Conservation (phyloP, 2,888 invertebrate genomes). For the Melanargia galathea region DNA sequence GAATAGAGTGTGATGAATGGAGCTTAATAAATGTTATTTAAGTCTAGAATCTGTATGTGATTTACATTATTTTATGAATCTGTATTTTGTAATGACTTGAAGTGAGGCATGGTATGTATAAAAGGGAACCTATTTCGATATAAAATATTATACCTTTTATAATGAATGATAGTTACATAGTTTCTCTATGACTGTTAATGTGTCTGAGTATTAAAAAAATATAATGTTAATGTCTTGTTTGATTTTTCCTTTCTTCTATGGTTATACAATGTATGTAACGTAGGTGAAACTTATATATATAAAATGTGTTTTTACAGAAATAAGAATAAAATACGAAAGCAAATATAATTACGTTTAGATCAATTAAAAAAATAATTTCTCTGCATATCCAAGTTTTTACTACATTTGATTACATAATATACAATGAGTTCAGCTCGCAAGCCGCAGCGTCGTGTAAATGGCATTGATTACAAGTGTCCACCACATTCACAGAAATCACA, state of each 20-base stretch:
- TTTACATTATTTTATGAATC: background rate
- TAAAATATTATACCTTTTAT: background rate
- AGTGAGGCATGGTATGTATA: background rate
- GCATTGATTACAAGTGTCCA: too few relatives aligned
- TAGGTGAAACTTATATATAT: too few relatives aligned
- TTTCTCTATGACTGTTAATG: background rate
- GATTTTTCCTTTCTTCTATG: background rate
- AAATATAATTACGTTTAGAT: too few relatives aligned
- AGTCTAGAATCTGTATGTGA: constrained; percentile 5
- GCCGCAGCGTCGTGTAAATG: too few relatives aligned
- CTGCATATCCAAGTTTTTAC: too few relatives aligned
- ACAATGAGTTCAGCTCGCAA: too few relatives aligned
- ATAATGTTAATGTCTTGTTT: background rate
- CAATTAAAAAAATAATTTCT: too few relatives aligned
- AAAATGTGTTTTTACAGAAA: too few relatives aligned
- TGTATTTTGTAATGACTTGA: background rate
- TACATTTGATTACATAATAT: too few relatives aligned
- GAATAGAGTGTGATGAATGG: constrained; percentile 17
- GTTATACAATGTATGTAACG: too few relatives aligned
- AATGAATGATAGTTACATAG: background rate
- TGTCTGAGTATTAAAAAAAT: background rate
- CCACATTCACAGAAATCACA: too few relatives aligned
- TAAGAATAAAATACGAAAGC: too few relatives aligned
- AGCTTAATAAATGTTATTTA: constrained; percentile 22
- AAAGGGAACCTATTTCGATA: background rate